A percentile compares a stretch with the other conserved stretches of the same genome.
These are phyloP conservation scores for Drosophila eohydei DNA, from an alignment of 2,888 invertebrate species.

Conservation along the genomic window DNA sequence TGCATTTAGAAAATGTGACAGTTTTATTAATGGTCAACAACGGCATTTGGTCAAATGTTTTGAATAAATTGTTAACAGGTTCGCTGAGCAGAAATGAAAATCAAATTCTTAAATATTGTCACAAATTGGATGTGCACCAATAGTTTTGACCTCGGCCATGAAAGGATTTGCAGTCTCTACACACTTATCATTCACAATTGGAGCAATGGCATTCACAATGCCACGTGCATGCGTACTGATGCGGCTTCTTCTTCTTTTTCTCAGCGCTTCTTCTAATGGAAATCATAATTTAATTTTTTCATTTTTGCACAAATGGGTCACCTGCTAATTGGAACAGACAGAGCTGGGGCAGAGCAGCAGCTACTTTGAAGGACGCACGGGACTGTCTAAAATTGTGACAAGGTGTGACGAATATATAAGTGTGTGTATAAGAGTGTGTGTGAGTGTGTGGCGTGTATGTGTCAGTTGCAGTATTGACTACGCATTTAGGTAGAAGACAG, in stretches of 20 bases:
- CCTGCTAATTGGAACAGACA: conserved; percentile 74
- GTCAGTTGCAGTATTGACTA: conserved; percentile 52
- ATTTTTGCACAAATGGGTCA: conserved; percentile 59
- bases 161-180: conserved; percentile 67
- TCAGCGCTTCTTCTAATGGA: conserved; percentile 46
- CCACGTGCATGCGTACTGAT: conserved; percentile 48
- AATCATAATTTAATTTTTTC: conserved; percentile 64
- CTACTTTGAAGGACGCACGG: conserved; percentile 68
- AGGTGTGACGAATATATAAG: conserved; percentile 54
- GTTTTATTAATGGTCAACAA: conserved; percentile 54
- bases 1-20: conserved; percentile 62
- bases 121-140: conserved; percentile 79
- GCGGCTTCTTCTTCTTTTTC: background rate
- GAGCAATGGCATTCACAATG: conserved; percentile 70
- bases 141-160: conserved; percentile 80
- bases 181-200: conserved; percentile 45
- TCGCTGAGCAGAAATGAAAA: conserved; percentile 30
- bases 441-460: conserved; percentile 3
- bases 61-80: conserved; percentile 73
- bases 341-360: conserved; percentile 33
- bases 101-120: conserved; percentile 48
- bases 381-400: conserved; percentile 56
- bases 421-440: background rate
- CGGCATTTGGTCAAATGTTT: conserved; percentile 30
- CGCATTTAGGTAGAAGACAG: conserved; percentile 46